phyloP scores from a whole-genome alignment of 2,888 invertebrate species.

The Chymomyza procnemis region DNA sequence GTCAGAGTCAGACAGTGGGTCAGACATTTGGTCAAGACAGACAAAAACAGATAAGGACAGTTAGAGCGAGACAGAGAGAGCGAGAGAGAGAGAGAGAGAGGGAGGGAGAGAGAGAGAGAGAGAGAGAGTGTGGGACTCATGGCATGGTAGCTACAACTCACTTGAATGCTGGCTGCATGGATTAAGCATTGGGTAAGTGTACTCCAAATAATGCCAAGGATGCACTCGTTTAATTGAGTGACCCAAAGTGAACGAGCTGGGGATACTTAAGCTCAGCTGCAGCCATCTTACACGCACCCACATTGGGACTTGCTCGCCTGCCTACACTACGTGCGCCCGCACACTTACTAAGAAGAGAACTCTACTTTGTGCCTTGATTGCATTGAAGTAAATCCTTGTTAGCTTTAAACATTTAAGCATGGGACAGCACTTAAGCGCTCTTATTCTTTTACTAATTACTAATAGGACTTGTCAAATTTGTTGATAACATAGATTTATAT shows the following conservation, averaged over 20 bases:
- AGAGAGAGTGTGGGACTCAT: background rate
- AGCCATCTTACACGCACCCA: slow-evolving; percentile 16
- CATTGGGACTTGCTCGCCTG: background rate
- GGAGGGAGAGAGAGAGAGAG: background rate
- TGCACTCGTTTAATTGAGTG: slow-evolving; percentile 58
- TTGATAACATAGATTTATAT: background rate
- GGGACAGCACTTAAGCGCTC: background rate
- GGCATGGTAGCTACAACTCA: background rate
- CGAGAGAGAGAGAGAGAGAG: too few relatives aligned
- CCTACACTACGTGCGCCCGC: background rate
- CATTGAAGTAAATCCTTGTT: slow-evolving; percentile 34
- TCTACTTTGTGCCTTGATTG: slow-evolving; percentile 39
- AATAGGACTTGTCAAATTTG: background rate
- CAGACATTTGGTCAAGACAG: slow-evolving; percentile 29
- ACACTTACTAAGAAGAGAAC: background rate
- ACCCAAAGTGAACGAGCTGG: slow-evolving; percentile 48
- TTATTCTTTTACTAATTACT: background rate
- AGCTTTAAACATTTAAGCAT: slow-evolving; percentile 41
- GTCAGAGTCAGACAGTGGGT: background rate
- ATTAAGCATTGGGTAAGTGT: background rate
- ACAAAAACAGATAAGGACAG: slow-evolving; percentile 31
- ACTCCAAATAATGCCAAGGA: slow-evolving; percentile 17
- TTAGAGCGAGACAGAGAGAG: background rate
- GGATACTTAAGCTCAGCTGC: slow-evolving; percentile 39
- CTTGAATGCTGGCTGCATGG: background rate